phyloP scores from a whole-genome alignment of 2,113 vertebrate species.

The Herpetotheres cachinnans region DNA sequence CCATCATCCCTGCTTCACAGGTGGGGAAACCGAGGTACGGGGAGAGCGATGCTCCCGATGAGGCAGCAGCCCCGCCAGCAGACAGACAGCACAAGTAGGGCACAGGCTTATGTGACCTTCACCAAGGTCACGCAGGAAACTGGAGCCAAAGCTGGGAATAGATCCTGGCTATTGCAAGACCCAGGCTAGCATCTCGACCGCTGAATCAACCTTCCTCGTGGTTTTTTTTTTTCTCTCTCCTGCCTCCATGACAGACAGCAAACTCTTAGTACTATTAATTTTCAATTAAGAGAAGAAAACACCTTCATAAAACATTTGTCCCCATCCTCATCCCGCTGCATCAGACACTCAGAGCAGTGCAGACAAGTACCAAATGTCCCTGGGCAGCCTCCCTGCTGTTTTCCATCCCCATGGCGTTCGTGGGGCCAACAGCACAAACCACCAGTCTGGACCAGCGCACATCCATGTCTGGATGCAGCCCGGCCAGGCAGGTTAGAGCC shows the following conservation, averaged over 20 bases:
- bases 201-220: neutral
- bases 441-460: neutral
- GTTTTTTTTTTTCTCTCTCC: neutral
- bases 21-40: neutral
- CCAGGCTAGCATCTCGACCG: neutral
- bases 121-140: neutral
- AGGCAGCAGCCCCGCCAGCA: neutral
- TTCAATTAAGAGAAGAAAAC: neutral
- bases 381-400: neutral
- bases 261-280: neutral
- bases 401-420: neutral
- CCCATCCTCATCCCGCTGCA: neutral
- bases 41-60: neutral
- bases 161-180: neutral
- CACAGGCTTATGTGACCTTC: neutral
- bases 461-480: accelerated
- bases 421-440: neutral
- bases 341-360: neutral
- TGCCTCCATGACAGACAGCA: neutral
- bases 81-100: neutral
- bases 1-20: neutral
- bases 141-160: neutral
- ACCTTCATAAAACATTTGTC: neutral
- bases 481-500: neutral
- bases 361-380: neutral